phyloP scores from a whole-genome alignment of 1,140 invertebrate species.

The Alviniconcha marisindica region DNA sequence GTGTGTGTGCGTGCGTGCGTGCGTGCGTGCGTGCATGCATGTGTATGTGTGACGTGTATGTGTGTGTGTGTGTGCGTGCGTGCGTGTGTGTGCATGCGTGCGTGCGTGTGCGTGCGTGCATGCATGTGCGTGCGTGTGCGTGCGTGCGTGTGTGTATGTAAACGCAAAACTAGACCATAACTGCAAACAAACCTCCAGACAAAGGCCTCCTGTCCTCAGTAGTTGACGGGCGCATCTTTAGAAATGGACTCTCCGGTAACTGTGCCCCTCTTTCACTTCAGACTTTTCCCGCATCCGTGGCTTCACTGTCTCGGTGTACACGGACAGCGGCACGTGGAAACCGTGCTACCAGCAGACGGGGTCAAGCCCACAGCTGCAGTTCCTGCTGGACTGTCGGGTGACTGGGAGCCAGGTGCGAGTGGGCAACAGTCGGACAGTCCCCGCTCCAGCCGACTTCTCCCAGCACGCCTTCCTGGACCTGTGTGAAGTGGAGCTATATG shows the following conservation, averaged over 20 bases:
- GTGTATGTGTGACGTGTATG: not conserved
- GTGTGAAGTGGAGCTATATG: conserved; percentile 40
- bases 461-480: conserved; percentile 22
- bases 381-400: not conserved
- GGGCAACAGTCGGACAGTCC: not conserved
- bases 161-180: not conserved
- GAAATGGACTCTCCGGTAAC: too few relatives aligned
- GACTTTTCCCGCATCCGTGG: conserved; percentile 13
- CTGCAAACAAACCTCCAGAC: too few relatives aligned
- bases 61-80: not conserved
- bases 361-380: not conserved
- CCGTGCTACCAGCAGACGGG: not conserved
- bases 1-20: not conserved
- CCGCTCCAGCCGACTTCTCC: not conserved
- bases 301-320: conserved; percentile 10
- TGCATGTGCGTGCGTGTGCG: conserved; percentile 3
- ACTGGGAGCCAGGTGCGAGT: not conserved
- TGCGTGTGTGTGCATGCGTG: not conserved
- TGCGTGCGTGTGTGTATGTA: not conserved
- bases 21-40: not conserved
- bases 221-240: too few relatives aligned
- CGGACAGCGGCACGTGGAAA: conserved; percentile 14
- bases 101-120: conserved; percentile 1
- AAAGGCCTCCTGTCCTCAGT: too few relatives aligned
- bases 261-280: not conserved